Evolutionary conservation across 1,140 invertebrate species (phyloP), one percentile per base, ranked within the genome.

Genomic region (Nephila pilipes): DNA sequence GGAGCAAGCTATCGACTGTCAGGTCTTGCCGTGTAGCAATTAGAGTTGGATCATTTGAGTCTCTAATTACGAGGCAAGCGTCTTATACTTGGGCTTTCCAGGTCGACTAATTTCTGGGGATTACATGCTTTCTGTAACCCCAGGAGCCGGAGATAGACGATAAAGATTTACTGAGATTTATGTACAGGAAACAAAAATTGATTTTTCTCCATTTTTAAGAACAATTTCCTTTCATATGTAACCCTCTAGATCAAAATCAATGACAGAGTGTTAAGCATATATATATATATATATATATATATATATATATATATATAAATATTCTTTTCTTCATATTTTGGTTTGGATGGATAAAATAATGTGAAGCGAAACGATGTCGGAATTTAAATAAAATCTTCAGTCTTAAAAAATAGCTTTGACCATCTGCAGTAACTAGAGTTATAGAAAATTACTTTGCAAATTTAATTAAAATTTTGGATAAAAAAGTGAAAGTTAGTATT

Each of bases 21-120:
- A 81, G 36, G 79, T 81, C 79, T 46, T 81, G 18, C 38, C 79
- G 46, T 81, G 79, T 81, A 81, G 79, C 79, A 81, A 81, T 81
- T 81, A 81, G 79, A 54, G 79, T 54, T 46, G 79, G 79, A 81
- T 81, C 79, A 81, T 81, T 81, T 81, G 79, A 81, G 79, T 46
- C 79, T 81, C 79, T 81, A 81, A 81, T 81, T 81, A 81, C 79
- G 46, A 81, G 36, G 46, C 36, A 46, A 81, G 38, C 79, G 22
- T 81, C 79, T 81, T 81, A 81, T 81, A 81, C 36, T 54, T 54
- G 20, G 36, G 46, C 79, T 81, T 81, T 81, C 36, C 79, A 81
- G 79, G 38, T 81, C 79, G 79, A 81, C 79, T 81, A 81, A 81
- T 81, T 81, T 81, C 79, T 29, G 22, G 6, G 79, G 79, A 81